Conservation (phyloP, 1,140 invertebrate genomes). For the Nasonia vitripennis region DNA sequence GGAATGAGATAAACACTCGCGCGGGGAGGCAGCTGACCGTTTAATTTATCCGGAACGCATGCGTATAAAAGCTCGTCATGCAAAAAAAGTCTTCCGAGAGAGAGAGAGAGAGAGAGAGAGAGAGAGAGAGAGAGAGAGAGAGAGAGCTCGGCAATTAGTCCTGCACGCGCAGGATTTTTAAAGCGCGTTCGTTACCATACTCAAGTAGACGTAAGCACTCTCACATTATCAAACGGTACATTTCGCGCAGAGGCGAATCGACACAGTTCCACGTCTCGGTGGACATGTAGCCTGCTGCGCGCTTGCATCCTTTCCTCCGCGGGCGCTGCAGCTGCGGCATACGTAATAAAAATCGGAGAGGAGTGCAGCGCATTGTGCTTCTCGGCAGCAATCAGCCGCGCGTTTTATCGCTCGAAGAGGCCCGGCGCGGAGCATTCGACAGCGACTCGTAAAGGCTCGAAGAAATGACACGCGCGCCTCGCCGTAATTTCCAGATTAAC, state of each 20-base stretch:
- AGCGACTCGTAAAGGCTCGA: constrained; percentile 32
- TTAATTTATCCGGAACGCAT: constrained; percentile 27
- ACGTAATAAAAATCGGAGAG: constrained; percentile 70
- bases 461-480: constrained; percentile 48
- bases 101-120: too few relatives aligned
- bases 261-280: constrained; percentile 64
- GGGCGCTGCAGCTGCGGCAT: constrained; percentile 64
- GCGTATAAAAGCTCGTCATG: constrained; percentile 8
- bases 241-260: constrained; percentile 43
- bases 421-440: constrained; percentile 25
- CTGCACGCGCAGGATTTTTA: constrained; percentile 1
- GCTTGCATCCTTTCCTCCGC: constrained; percentile 54
- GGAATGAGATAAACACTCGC: neutral
- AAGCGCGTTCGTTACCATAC: constrained; percentile 22
- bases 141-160: constrained; percentile 28
- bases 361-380: constrained; percentile 67
- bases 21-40: neutral
- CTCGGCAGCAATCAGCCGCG: constrained; percentile 63
- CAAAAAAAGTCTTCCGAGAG: neutral
- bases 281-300: constrained; percentile 65
- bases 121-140: neutral
- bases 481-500: constrained; percentile 51
- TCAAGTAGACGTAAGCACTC: neutral
- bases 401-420: constrained; percentile 68
- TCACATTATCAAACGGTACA: neutral